A percentile compares a stretch with the other conserved stretches of the same genome.
Evolutionary conservation across 2,888 invertebrate genomes (phyloP).

Genomic region (Chydorus sphaericus): DNA sequence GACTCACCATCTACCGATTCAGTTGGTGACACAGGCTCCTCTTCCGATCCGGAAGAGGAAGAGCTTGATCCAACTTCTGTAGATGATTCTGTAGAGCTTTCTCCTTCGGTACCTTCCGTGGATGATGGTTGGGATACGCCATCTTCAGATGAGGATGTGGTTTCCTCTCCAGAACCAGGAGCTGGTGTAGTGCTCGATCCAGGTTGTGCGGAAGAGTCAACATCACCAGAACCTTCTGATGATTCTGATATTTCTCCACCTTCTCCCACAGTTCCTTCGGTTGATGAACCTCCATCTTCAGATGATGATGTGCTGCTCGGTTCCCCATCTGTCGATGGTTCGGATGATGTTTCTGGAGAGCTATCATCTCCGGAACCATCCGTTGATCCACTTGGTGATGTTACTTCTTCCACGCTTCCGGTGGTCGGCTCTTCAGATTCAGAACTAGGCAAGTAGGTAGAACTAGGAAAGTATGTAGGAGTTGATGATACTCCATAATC

Average conservation of each 20-base stretch:
- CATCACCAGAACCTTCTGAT: neutral
- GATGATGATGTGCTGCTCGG: neutral
- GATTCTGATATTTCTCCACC: neutral
- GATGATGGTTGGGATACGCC: neutral
- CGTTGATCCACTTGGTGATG: too few relatives aligned
- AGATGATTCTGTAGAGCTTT: neutral
- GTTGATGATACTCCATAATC: too few relatives aligned
- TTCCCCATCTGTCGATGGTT: too few relatives aligned
- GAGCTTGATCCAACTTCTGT: neutral
- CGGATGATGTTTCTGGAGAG: too few relatives aligned
- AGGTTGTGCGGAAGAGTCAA: neutral
- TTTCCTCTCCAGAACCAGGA: neutral
- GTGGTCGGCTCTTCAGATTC: neutral
- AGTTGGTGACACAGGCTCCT: neutral
- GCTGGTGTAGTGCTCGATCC: neutral
- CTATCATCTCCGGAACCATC: too few relatives aligned
- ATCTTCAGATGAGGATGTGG: neutral
- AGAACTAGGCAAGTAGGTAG: neutral
- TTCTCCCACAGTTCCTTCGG: neutral
- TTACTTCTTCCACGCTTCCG: too few relatives aligned
- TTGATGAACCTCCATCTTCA: neutral
- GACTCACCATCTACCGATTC: neutral
- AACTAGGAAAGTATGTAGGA: too few relatives aligned
- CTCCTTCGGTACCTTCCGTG: neutral
- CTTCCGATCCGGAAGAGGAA: neutral